phyloP scores from a whole-genome alignment of 1,140 invertebrate species.

The Drosophila insularis region DNA sequence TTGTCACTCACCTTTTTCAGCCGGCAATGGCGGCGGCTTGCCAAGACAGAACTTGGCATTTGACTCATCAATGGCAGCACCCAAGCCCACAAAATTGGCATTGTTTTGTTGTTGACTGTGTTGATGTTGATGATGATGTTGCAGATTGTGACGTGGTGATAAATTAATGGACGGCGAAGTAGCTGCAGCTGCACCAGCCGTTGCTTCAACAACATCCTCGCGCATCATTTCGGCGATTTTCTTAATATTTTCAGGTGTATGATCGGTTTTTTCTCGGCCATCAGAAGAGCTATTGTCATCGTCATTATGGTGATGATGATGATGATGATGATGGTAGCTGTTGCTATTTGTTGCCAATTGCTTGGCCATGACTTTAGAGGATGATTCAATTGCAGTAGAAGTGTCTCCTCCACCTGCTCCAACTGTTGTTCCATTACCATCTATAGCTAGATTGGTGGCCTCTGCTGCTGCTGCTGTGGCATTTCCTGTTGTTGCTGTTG shows the following conservation, averaged over 20 bases:
- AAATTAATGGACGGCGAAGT: conserved; percentile 3
- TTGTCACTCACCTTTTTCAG: conserved; percentile 72
- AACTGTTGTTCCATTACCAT: conserved; percentile 8
- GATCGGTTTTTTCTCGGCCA: conserved; percentile 75
- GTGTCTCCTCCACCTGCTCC: conserved; percentile 3
- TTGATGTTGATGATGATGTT: not conserved
- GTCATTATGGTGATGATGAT: conserved; percentile 48
- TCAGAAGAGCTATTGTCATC: conserved; percentile 72
- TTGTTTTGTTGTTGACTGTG: conserved; percentile 28
- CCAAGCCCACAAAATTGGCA: conserved; percentile 63
- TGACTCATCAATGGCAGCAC: conserved; percentile 78
- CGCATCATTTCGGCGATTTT: conserved; percentile 79
- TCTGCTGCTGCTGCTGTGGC: not conserved
- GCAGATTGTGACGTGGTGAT: conserved; percentile 37
- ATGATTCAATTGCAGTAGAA: conserved; percentile 47
- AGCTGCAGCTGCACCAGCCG: conserved; percentile 1
- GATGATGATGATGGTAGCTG: conserved; percentile 28
- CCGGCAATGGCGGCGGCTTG: conserved; percentile 71
- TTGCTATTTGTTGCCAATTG: conserved; percentile 16
- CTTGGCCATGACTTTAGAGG: conserved; percentile 41
- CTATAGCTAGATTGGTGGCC: conserved; percentile 13
- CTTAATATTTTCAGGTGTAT: conserved; percentile 79
- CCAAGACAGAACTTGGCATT: conserved; percentile 72
- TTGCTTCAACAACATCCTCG: conserved; percentile 22
- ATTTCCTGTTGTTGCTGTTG: conserved; percentile 19